Conservation (phyloP, 2,113 vertebrate genomes). For the Festucalex cinctus region DNA sequence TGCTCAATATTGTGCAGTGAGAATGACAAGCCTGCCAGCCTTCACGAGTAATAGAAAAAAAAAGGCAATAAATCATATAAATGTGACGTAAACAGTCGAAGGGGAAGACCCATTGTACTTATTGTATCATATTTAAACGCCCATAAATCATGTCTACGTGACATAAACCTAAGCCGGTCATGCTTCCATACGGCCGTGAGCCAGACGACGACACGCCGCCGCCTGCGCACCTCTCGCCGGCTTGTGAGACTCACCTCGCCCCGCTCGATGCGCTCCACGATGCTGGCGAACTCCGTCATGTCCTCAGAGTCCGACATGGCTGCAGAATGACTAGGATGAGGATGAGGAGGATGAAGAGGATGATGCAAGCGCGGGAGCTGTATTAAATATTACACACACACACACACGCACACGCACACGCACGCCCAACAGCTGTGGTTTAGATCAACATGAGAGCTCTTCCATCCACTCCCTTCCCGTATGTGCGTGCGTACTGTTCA, state of each 20-base stretch:
- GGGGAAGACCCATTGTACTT: background rate
- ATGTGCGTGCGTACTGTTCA: constrained; percentile 22
- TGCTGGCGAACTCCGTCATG: constrained; percentile 78
- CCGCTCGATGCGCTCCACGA: constrained; percentile 80
- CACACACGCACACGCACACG: background rate
- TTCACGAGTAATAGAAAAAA: background rate
- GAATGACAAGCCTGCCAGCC: background rate
- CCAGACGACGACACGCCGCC: constrained; percentile 21
- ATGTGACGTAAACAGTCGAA: background rate
- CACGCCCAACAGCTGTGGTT: constrained; percentile 23
- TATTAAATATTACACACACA: background rate
- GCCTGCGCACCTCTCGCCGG: constrained; percentile 49
- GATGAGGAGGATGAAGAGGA: constrained; percentile 20
- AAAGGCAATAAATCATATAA: background rate
- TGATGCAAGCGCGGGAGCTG: background rate
- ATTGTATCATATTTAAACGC: background rate
- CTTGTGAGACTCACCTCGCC: constrained; percentile 78
- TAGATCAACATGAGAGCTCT: constrained; percentile 32
- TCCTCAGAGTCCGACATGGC: constrained; percentile 78
- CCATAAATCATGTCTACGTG: background rate
- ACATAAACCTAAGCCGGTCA: no score
- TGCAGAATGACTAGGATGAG: constrained; percentile 20
- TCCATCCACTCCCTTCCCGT: constrained; percentile 19
- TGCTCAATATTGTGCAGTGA: background rate
- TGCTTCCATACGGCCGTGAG: background rate